Base-by-base conservation (phyloP, 2,797 vertebrate species). In the Gambusia yucatana region DNA sequence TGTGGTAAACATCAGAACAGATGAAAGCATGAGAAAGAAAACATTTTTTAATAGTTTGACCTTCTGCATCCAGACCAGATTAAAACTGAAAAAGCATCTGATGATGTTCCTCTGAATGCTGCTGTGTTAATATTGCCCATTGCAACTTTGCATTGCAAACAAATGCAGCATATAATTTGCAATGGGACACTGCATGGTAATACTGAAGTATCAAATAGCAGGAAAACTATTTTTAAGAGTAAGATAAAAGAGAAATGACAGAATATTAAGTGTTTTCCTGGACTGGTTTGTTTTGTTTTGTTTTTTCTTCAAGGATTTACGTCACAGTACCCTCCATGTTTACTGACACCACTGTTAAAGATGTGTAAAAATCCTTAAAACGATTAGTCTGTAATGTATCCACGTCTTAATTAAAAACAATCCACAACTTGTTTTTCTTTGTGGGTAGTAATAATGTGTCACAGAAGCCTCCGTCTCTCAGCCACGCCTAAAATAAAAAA, bases 121-220 rank as follows among this genome's bases (percentile, higher is more conserved):
- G 8, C 36, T 11, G 36, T 67, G 36, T 25, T 41, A 67, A 25
- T 25, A 22, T 67, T 41, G 20, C 36, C 36, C 63, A 11, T 6
- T 20, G 63, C 9, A 41, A 41, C 63, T 67, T 67, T 67, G 63
- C 36, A 67, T 67, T 41, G 63, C 63, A 67, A 67, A 67, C 36
- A 67, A 11, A 41, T 67, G 20, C 61, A 39, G 61, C 36, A 41
- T 22, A 41, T 67, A 9, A 67, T 67, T 67, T 41, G 63, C 63
- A 67, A 25, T 4, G 13, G 63, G 36, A 41, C 36, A 22, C 8
- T 22, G 63, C 8, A 41, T 41, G 22, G 36, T 10, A 67, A 67
- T 67, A 67, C 9, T 25, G 20, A 22, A 39, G 20, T 67, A 41
- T 67, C 63, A 41, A 67, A 41, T 41, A 41, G 20, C 36, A 67